Evolutionary conservation across 30 jellyfish, hydroid and myxozoan species (phyloP).

Genomic region (Nemopilema nomurai): DNA sequence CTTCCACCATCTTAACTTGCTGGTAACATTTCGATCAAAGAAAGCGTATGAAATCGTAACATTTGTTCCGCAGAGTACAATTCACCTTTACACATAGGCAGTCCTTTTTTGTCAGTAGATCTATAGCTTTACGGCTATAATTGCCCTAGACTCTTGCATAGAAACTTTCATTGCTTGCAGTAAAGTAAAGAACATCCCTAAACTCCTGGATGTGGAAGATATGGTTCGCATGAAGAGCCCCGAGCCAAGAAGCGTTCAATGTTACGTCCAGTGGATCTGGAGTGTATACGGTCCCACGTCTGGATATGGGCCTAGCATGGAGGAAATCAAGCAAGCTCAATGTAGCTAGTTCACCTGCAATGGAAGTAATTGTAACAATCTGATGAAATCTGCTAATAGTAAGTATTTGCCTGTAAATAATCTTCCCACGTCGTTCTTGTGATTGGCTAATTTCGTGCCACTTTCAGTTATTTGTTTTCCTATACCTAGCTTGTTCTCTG

Average conservation of each 20-base stretch:
- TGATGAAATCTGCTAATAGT: background rate
- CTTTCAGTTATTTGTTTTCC: too few species aligned
- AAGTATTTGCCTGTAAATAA: background rate
- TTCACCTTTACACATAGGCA: too few species aligned
- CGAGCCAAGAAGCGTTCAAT: slow-evolving; percentile 91
- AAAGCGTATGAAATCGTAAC: too few species aligned
- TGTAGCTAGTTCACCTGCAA: background rate
- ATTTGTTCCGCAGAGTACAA: too few species aligned
- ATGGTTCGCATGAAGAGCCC: slow-evolving; percentile 87
- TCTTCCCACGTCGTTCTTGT: background rate
- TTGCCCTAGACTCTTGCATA: too few species aligned
- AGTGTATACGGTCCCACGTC: slow-evolving; percentile 97
- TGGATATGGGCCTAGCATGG: slow-evolving; percentile 94
- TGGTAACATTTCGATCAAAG: too few species aligned
- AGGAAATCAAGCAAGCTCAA: slow-evolving; percentile 71
- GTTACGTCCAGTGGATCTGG: slow-evolving; percentile 93
- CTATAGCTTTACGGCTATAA: too few species aligned
- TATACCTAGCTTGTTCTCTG: too few species aligned
- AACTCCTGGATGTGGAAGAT: slow-evolving; percentile 83
- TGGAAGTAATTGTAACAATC: background rate
- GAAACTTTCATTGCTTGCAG: slow-evolving; percentile 18
- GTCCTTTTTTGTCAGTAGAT: too few species aligned
- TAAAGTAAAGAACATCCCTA: slow-evolving; percentile 84
- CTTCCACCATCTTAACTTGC: too few species aligned
- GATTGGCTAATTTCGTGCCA: background rate